Evolutionary conservation across 2,888 invertebrate species (phyloP).

Genomic region (Trachelus troglodyta): DNA sequence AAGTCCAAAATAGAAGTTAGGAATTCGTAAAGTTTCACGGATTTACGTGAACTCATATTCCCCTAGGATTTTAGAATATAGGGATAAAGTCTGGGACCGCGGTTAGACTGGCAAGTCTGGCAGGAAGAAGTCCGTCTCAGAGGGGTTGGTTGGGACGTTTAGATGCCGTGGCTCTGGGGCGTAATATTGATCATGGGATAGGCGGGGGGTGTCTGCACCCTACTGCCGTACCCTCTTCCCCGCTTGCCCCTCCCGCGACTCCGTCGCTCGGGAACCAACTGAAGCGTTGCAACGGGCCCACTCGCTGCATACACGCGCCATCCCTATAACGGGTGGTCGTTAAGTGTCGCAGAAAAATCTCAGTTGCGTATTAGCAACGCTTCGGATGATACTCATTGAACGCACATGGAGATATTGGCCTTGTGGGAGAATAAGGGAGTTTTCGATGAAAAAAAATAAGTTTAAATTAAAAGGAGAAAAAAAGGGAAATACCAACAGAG

Average conservation of each 20-base stretch:
- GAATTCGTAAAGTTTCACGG: neutral
- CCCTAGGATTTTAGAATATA: neutral
- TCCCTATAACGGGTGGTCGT: slow-evolving; percentile 10
- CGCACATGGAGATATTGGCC: neutral
- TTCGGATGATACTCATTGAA: neutral
- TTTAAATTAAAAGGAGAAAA: neutral
- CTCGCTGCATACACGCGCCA: slow-evolving; percentile 9
- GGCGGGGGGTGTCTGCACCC: slow-evolving; percentile 62
- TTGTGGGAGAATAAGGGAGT: neutral
- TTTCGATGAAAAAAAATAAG: neutral
- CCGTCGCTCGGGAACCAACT: slow-evolving; percentile 37
- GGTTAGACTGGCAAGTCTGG: slow-evolving; percentile 31
- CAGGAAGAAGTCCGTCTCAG: slow-evolving; percentile 61
- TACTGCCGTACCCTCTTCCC: slow-evolving; percentile 40
- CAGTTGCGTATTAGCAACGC: neutral
- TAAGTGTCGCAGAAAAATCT: slow-evolving; percentile 4
- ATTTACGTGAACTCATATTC: neutral
- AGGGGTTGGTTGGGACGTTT: slow-evolving; percentile 50
- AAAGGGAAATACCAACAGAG: neutral
- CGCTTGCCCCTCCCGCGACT: slow-evolving; percentile 11
- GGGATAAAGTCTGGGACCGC: slow-evolving; percentile 21
- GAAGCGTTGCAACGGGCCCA: slow-evolving; percentile 52
- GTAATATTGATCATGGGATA: slow-evolving; percentile 65
- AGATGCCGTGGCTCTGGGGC: slow-evolving; percentile 60
- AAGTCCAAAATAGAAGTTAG: neutral